A percentile compares a stretch with the other conserved stretches of the same genome.
Conservation (phyloP, 64 coral and sea anemone genomes). For the Acropora tenuis region DNA sequence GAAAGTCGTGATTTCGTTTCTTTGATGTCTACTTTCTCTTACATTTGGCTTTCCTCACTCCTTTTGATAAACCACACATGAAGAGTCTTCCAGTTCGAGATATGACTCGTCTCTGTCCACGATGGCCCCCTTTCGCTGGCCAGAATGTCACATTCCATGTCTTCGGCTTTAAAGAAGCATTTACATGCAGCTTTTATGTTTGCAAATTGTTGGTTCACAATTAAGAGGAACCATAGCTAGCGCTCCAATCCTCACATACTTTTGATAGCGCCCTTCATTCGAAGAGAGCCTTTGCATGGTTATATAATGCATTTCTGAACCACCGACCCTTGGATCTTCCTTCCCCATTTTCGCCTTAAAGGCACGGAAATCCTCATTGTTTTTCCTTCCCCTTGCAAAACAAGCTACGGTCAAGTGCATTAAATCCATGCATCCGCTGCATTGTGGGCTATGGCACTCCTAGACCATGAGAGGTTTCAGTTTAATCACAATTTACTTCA, state of each 20-base stretch:
- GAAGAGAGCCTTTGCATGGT: slow-evolving; percentile 64
- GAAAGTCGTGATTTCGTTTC: slow-evolving; percentile 16
- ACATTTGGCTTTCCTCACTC: slow-evolving; percentile 9
- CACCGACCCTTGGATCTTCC: not conserved
- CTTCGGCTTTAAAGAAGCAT: slow-evolving; percentile 30
- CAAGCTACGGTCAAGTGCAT: not conserved
- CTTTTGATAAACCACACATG: slow-evolving; percentile 61
- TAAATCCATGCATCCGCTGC: slow-evolving; percentile 13
- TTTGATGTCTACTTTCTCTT: slow-evolving; percentile 16
- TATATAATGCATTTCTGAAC: slow-evolving; percentile 43
- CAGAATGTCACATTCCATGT: slow-evolving; percentile 59
- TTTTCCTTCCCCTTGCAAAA: not conserved
- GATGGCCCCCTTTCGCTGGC: slow-evolving; percentile 65
- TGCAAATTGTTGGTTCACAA: slow-evolving; percentile 47
- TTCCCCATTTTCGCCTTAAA: slow-evolving; percentile 38
- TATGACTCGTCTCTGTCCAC: slow-evolving; percentile 48
- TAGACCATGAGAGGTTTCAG: slow-evolving; percentile 30
- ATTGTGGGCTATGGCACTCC: slow-evolving; percentile 57
- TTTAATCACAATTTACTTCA: slow-evolving; percentile 39
- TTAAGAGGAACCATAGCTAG: slow-evolving; percentile 50
- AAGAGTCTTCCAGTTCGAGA: slow-evolving; percentile 55
- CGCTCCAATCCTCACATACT: slow-evolving; percentile 58
- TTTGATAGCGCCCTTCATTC: slow-evolving; percentile 60
- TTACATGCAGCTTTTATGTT: slow-evolving; percentile 69
- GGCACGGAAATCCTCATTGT: slow-evolving; percentile 29